Evolutionary conservation across 2,888 invertebrate species (phyloP).

Genomic region (Dryocosmus kuriphilus): DNA sequence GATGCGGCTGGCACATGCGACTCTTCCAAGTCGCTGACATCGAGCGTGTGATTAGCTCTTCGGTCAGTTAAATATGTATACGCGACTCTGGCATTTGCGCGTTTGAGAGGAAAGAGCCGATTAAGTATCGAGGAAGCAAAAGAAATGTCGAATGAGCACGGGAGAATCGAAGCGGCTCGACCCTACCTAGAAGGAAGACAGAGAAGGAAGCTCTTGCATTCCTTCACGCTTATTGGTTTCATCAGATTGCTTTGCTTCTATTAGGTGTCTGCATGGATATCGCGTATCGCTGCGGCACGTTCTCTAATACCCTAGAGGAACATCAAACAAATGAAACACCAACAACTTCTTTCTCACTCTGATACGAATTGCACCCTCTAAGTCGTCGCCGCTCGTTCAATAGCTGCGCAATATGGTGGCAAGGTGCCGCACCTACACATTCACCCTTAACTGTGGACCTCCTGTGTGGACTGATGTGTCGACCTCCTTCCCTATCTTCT

Average conservation of each 20-base stretch:
- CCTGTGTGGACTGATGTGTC: constrained; percentile 40
- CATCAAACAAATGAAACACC: constrained; percentile 71
- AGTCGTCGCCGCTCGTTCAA: constrained; percentile 58
- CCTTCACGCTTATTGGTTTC: constrained; percentile 77
- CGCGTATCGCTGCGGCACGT: constrained; percentile 70
- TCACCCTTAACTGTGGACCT: constrained; percentile 39
- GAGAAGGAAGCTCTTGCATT: constrained; percentile 65
- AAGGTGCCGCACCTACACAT: constrained; percentile 59
- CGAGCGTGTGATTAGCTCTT: constrained; percentile 18
- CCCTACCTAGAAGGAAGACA: constrained; percentile 52
- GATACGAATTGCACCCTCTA: constrained; percentile 40
- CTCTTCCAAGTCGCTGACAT: constrained; percentile 8
- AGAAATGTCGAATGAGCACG: constrained; percentile 46
- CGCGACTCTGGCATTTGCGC: constrained; percentile 7
- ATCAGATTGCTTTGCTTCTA: constrained; percentile 75
- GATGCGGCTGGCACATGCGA: not conserved
- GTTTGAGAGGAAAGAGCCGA: constrained; percentile 10
- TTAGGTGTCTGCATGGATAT: constrained; percentile 71
- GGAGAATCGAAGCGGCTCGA: constrained; percentile 49
- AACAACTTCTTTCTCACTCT: constrained; percentile 45
- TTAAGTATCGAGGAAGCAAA: constrained; percentile 42
- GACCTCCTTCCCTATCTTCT: constrained; percentile 27
- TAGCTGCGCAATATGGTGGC: constrained; percentile 61
- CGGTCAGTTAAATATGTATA: constrained; percentile 11
- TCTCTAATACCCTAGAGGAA: constrained; percentile 71